Percentiles rank a stretch among this genome's conserved stretches.
These are phyloP conservation scores for Charina bottae DNA, from an alignment of 2,113 vertebrate species.

Conservation along the genomic window DNA sequence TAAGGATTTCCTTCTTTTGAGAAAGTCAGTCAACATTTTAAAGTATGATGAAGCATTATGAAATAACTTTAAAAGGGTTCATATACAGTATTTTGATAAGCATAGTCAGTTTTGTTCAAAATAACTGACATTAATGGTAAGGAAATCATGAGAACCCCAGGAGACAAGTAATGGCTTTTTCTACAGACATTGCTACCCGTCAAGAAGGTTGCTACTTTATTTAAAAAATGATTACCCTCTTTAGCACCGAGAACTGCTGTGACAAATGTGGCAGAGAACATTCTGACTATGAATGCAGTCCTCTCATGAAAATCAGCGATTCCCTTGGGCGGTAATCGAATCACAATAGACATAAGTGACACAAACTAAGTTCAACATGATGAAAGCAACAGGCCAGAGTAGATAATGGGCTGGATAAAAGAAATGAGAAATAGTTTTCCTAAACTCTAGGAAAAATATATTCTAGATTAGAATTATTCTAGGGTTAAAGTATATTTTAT, in stretches of 20 bases:
- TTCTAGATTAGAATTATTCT: neutral
- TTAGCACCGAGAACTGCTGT: neutral
- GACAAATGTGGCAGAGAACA: neutral
- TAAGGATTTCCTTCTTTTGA: neutral
- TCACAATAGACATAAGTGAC: neutral
- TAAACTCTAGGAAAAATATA: neutral
- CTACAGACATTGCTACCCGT: neutral
- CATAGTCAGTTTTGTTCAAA: neutral
- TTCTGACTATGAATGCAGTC: neutral
- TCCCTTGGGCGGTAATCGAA: neutral
- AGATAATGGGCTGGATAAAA: neutral
- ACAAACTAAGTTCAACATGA: neutral
- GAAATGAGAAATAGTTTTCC: neutral
- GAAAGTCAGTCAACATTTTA: neutral
- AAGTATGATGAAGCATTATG: neutral
- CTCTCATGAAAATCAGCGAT: neutral
- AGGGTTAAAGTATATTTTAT: neutral
- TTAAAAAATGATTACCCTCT: neutral
- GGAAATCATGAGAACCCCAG: neutral
- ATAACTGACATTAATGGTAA: neutral
- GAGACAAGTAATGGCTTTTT: neutral
- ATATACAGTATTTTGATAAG: neutral
- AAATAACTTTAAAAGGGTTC: neutral
- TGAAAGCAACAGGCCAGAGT: neutral
- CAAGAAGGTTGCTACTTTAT: neutral